phyloP scores from a whole-genome alignment of 1,140 invertebrate genomes.

The Prorops nasuta region DNA sequence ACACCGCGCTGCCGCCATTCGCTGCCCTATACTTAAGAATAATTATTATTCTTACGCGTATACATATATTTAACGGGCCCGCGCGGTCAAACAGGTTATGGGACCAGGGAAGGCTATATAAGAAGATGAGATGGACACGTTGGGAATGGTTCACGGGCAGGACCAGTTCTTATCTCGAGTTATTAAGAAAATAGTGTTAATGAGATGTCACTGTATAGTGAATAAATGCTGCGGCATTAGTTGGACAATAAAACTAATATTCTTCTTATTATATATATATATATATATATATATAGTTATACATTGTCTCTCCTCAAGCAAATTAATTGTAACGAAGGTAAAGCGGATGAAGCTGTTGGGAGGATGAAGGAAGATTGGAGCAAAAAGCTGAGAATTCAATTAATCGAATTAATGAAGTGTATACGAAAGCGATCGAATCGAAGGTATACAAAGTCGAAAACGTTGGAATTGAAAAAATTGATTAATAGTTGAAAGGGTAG shows the following conservation, averaged over 20 bases:
- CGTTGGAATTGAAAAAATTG: too few relatives aligned
- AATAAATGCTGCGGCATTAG: neutral
- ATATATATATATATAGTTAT: neutral
- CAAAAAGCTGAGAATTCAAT: too few relatives aligned
- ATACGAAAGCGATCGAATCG: too few relatives aligned
- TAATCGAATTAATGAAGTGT: too few relatives aligned
- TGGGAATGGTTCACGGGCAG: conserved; percentile 9
- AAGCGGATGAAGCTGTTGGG: too few relatives aligned
- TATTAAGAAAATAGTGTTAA: conserved; percentile 36
- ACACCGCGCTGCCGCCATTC: conserved; percentile 25
- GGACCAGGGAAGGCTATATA: conserved; percentile 1
- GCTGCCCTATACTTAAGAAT: conserved; percentile 32
- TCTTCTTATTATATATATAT: neutral
- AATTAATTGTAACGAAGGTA: too few relatives aligned
- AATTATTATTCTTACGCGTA: conserved; percentile 40
- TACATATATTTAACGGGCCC: conserved; percentile 29
- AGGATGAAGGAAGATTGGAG: too few relatives aligned
- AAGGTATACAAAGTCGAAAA: too few relatives aligned
- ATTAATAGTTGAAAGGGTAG: too few relatives aligned
- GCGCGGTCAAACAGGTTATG: conserved; percentile 1
- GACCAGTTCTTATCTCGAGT: conserved; percentile 35
- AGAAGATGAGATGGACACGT: conserved; percentile 12
- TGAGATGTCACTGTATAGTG: conserved; percentile 22
- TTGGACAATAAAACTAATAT: too few relatives aligned
- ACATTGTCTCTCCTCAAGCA: too few relatives aligned